Evolutionary conservation across 2,113 vertebrate species (phyloP), one percentile per base, ranked within the genome.

Genomic region (Oxyruncus cristatus): DNA sequence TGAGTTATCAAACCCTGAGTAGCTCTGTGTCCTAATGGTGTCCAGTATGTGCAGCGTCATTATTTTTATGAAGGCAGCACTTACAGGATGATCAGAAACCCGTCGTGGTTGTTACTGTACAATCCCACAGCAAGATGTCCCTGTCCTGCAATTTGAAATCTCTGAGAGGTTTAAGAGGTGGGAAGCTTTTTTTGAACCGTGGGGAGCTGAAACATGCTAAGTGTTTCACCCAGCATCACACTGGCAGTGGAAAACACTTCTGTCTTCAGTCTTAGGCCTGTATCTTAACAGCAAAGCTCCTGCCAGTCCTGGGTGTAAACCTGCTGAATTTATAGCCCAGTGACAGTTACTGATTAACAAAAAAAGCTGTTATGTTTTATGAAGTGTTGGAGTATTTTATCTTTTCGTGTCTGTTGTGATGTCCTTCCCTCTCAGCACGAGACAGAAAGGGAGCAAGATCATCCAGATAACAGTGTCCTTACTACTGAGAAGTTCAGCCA

Each of bases 351-450:
- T 46, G 65, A 78, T 89, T 72, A 92, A 52, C 42, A 70, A 42
- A 86, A 76, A 72, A 55, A 55, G 8, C 59, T 67, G 50, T 67
- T 82, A 39, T 39, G 53, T 78, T 89, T 88, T 93, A 75, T 80
- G 71, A 88, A 70, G 65, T 70, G 74, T 55, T 88, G 63, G 76
- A 76, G 35, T 67, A 39, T 81, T 95, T 92, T 53, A 59, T 79
- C 41, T 88, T 85, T 85, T 70, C 8, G 0, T 65, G 62, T 74
- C 61, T 74, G 35, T 67, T 88, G 39, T 79, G 87, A n/a, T 91
- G 94, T 92, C 88, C 67, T 93, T 96, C 74, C 37, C 75, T 90
- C 92, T 92, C 83, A 92, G 88, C 37, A 12, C 12, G 85, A 50
- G 59, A 39, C 27, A 44, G 88, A 78, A 89, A 85, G 44, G 53